These are phyloP conservation scores for Drosophila demipolita DNA, from an alignment of 2,888 invertebrate genomes.

Conservation along the genomic window DNA sequence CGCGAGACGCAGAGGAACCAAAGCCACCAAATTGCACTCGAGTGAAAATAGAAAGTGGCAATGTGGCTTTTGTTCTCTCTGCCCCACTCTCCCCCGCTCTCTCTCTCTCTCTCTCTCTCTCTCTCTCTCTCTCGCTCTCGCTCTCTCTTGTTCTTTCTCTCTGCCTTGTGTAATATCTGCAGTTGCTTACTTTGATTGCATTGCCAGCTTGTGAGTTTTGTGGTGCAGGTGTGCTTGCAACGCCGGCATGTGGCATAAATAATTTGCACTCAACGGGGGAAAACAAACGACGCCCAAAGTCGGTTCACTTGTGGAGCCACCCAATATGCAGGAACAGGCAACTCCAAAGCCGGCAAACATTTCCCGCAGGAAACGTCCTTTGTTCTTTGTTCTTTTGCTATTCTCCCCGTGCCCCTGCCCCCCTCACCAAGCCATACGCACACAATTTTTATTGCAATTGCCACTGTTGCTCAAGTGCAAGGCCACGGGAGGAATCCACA, in stretches of 20 bases:
- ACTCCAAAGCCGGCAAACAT: conserved; percentile 28
- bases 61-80: conserved; percentile 53
- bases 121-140: neutral
- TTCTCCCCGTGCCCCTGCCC: conserved; percentile 1
- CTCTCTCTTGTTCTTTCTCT: neutral
- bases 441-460: conserved; percentile 55
- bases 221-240: conserved; percentile 43
- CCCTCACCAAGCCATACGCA: too few species aligned
- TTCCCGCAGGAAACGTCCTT: conserved; percentile 46
- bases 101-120: neutral
- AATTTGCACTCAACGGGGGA: conserved; percentile 73
- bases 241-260: conserved; percentile 75
- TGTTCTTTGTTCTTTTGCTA: conserved; percentile 37
- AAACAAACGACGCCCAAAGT: conserved; percentile 64
- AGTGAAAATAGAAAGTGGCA: conserved; percentile 76
- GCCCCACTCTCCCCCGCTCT: too few species aligned
- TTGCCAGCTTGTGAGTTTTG: conserved; percentile 49
- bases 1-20: conserved; percentile 24
- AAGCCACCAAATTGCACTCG: conserved; percentile 62
- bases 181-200: conserved; percentile 57
- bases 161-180: conserved; percentile 1
- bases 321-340: neutral
- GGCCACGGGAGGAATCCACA: conserved; percentile 47
- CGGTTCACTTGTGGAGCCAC: conserved; percentile 65
- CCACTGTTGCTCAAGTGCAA: conserved; percentile 73